Base-by-base conservation (phyloP, 92 coral and sea anemone species). In the Metridium senile region DNA sequence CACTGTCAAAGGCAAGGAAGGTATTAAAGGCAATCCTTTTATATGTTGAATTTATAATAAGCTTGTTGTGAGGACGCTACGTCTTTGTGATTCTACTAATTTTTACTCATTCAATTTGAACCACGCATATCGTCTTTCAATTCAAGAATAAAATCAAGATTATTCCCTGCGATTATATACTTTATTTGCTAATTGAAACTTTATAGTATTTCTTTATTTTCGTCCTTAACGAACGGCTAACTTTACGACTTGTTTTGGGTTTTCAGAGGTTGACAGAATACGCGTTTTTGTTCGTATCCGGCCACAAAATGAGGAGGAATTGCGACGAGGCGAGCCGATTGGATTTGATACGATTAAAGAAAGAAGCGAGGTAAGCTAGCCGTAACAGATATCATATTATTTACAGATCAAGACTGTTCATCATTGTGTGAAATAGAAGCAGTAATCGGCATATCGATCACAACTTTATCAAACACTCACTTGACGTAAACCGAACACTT, bases 221-320 rank as follows among this genome's bases (percentile, higher is more conserved):
- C n/a, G 19, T 28, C n/a, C 27, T 28, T 31, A 28, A 28, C 69
- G 31, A 11, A 9, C 43, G n/a, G 27, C 69, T 63, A 28, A 63
- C 43, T 63, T 10, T 28, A 3, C 23, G 59, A 2, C 2, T 54
- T 54, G 3, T 54, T n/a, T 21, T 10, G 20, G 20, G 66, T 13
- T 51, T 53, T 6, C 74, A 91, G 97, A 91, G 76, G 75, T 93
- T 17, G 97, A 86, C 21, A 76, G 97, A 19, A 85, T 88, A 45
- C 97, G 91, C 11, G 97, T 91, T 20, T 95, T 72, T 43, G 94
- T 95, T 2, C 99, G 99, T 32, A 77, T 92, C 21, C 88, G 93
- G 16, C 99, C 99, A 13, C 71, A 82, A 47, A 85, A 81, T 62
- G 78, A 66, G 18, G 96, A 89, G 26, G 99, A 95, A 75, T 51